Percentiles rank a stretch among this genome's conserved stretches.
These are phyloP conservation scores for Eupithecia pulchellata DNA, from an alignment of 2,888 invertebrate species.

Conservation along the genomic window DNA sequence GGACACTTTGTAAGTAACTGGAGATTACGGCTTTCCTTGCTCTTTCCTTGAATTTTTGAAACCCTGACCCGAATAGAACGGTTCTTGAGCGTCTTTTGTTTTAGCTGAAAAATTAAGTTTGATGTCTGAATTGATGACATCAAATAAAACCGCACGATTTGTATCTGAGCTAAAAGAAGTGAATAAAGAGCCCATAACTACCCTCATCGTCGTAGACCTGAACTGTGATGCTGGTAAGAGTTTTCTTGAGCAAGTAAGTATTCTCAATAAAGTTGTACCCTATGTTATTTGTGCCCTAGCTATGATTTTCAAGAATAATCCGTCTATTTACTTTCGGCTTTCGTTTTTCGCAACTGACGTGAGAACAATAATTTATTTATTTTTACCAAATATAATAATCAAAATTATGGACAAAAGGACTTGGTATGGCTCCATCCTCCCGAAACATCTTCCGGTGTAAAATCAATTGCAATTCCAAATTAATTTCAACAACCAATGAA, in stretches of 20 bases:
- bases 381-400: background rate
- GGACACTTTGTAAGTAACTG: slow-evolving; percentile 59
- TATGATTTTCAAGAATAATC: no score
- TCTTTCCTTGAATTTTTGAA: background rate
- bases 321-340: no score
- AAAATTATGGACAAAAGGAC: background rate
- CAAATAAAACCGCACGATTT: slow-evolving; percentile 47
- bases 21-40: background rate
- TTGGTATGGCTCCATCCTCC: background rate
- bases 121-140: slow-evolving; percentile 43
- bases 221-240: slow-evolving; percentile 46
- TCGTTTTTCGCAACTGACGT: no score
- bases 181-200: slow-evolving; percentile 37
- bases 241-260: slow-evolving; percentile 53
- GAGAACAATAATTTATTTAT: no score
- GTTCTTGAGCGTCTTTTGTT: background rate
- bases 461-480: background rate
- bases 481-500: background rate
- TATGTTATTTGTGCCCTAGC: no score
- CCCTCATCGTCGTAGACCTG: slow-evolving; percentile 50
- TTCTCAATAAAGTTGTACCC: background rate
- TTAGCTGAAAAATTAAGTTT: slow-evolving; percentile 50
- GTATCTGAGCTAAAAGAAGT: slow-evolving; percentile 38
- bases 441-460: no score
- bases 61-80: background rate